Evolutionary conservation across 1,140 invertebrate genomes (phyloP).

Genomic region (Ladona fulva): DNA sequence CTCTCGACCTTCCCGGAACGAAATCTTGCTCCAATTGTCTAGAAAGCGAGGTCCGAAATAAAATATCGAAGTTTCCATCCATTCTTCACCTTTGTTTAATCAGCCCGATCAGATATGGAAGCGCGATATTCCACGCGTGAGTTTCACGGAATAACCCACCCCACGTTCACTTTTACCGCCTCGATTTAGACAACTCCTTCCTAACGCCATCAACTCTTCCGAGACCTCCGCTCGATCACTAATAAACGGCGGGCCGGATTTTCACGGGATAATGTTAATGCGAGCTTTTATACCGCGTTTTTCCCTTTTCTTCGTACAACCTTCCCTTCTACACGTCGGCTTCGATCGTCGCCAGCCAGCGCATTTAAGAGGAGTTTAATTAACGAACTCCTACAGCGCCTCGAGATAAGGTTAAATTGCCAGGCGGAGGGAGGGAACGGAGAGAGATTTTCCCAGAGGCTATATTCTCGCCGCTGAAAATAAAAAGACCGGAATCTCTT

Average conservation of each 20-base stretch:
- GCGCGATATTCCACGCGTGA: too few species aligned
- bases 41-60: too few species aligned
- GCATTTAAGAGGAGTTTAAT: conserved; percentile 4
- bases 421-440: not conserved
- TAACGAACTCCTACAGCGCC: conserved; percentile 2
- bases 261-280: not conserved
- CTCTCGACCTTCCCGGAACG: too few species aligned
- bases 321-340: not conserved
- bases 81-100: too few species aligned
- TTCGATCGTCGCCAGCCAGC: not conserved
- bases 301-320: not conserved
- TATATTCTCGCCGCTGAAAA: conserved; percentile 9
- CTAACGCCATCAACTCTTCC: too few species aligned
- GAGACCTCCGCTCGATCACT: too few species aligned
- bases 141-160: not conserved
- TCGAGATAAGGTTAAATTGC: conserved; percentile 1
- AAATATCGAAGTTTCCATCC: too few species aligned
- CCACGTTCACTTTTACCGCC: not conserved
- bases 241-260: not conserved
- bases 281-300: not conserved
- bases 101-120: too few species aligned
- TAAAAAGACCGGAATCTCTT: not conserved
- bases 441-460: not conserved
- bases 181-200: too few species aligned
- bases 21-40: too few species aligned